Evolutionary conservation across 1,140 invertebrate genomes (phyloP).

Genomic region (Cotesia vestalis): DNA sequence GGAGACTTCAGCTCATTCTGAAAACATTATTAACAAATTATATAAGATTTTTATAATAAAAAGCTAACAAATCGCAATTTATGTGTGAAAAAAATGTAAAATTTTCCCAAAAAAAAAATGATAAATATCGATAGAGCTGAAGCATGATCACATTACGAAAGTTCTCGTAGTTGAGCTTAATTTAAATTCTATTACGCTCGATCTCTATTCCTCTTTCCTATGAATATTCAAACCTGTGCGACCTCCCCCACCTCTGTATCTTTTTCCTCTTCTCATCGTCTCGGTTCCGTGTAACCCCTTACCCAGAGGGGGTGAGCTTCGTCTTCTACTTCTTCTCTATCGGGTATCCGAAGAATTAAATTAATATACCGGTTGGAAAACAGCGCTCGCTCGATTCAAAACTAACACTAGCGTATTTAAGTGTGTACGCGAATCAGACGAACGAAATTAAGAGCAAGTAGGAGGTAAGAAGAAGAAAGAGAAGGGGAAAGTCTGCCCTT

Average conservation of each 20-base stretch:
- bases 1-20: no score
- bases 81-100: no score
- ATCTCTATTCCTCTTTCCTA: constrained; percentile 65
- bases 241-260: constrained; percentile 38
- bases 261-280: constrained; percentile 7
- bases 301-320: neutral
- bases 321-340: constrained; percentile 49
- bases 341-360: constrained; percentile 65
- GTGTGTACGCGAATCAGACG: neutral
- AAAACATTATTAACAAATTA: no score
- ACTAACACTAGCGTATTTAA: no score
- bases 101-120: constrained; percentile 3
- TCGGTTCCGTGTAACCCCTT: no score
- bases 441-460: constrained; percentile 8
- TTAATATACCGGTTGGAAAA: constrained; percentile 62
- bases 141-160: constrained; percentile 56
- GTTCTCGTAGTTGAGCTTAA: constrained; percentile 55
- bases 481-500: constrained; percentile 16
- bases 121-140: constrained; percentile 49
- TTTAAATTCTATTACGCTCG: constrained; percentile 65
- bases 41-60: no score
- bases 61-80: no score
- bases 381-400: constrained; percentile 39
- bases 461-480: neutral
- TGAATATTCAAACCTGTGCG: constrained; percentile 62